A percentile compares a stretch with the other conserved stretches of the same genome.
phyloP scores from a whole-genome alignment of 2,888 invertebrate species.

The Diploptera punctata region DNA sequence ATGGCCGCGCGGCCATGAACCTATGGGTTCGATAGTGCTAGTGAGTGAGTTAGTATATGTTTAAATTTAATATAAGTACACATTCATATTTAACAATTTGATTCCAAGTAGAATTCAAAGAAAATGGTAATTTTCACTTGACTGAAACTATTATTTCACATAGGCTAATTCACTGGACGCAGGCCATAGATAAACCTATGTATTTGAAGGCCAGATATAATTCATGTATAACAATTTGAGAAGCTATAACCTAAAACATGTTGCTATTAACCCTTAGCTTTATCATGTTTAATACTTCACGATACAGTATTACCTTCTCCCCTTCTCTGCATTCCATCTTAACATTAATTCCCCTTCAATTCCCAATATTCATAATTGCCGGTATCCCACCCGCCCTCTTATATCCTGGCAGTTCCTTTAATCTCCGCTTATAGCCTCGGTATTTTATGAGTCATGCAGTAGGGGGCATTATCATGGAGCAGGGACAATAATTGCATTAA shows the following conservation, averaged over 20 bases:
- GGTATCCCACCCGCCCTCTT: background rate
- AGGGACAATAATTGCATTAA: slow-evolving; percentile 43
- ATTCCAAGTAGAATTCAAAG: no score
- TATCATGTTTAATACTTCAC: slow-evolving; percentile 22
- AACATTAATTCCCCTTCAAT: background rate
- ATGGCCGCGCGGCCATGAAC: no score
- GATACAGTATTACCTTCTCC: background rate
- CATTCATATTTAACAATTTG: no score
- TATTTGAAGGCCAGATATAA: no score
- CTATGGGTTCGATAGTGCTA: no score
- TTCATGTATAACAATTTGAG: no score
- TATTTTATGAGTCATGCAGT: slow-evolving; percentile 10
- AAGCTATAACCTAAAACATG: background rate
- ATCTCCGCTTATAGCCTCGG: slow-evolving; percentile 28
- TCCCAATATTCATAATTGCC: slow-evolving; percentile 17
- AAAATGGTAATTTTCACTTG: no score
- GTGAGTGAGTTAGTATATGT: no score
- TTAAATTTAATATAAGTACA: no score
- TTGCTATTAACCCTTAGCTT: background rate
- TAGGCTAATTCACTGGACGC: no score
- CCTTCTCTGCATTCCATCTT: background rate
- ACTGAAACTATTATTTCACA: no score
- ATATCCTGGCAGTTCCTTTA: slow-evolving; percentile 21
- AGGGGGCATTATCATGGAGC: background rate
- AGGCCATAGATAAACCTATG: no score